Percentiles rank a stretch among this genome's conserved stretches.
phyloP scores from a whole-genome alignment of 2,797 vertebrate genomes.

The Microctenopoma lineatum region DNA sequence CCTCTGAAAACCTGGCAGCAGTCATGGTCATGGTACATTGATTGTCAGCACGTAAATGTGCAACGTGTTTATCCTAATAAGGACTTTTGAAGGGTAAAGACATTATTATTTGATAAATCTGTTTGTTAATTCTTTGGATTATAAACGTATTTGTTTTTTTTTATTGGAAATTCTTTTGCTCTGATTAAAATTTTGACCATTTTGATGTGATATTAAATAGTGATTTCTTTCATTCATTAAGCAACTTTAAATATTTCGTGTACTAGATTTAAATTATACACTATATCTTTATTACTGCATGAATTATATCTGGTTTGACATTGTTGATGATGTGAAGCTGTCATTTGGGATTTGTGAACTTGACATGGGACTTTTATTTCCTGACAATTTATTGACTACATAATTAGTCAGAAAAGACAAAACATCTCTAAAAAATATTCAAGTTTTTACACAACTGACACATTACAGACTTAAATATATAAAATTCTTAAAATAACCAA shows the following conservation, averaged over 20 bases:
- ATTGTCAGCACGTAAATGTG: not conserved
- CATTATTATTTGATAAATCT: not conserved
- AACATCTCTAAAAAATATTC: too few species aligned
- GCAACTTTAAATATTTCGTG: not conserved
- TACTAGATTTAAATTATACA: not conserved
- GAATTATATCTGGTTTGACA: not conserved
- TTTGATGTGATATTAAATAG: not conserved
- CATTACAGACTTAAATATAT: conserved; percentile 1
- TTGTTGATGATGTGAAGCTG: not conserved
- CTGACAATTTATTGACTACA: not conserved
- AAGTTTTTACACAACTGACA: not conserved
- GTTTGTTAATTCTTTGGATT: not conserved
- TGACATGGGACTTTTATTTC: not conserved
- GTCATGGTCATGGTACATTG: too few species aligned
- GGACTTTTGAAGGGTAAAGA: not conserved
- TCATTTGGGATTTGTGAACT: not conserved
- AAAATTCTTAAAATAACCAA: not conserved
- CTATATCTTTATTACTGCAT: not conserved
- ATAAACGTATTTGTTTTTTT: not conserved
- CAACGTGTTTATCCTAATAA: not conserved
- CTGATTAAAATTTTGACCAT: too few species aligned
- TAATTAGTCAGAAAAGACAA: not conserved
- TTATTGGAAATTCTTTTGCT: too few species aligned
- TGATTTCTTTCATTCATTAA: not conserved
- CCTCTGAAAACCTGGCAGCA: not conserved